These are phyloP conservation scores for Lacanobia oleracea DNA, from an alignment of 2,888 invertebrate genomes.

Conservation along the genomic window DNA sequence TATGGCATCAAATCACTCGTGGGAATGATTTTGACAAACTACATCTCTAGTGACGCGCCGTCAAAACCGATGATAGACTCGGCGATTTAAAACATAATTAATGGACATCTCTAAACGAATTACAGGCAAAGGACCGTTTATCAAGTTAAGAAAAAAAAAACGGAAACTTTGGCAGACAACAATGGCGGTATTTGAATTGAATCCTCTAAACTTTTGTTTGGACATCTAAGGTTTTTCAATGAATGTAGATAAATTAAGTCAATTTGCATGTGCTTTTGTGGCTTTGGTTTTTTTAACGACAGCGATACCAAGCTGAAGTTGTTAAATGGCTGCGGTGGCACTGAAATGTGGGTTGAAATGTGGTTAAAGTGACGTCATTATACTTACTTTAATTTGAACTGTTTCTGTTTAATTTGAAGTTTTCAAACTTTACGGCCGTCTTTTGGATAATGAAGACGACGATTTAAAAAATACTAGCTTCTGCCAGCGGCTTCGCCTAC, in stretches of 20 bases:
- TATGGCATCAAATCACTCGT: slow-evolving; percentile 73
- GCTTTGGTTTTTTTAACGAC: slow-evolving; percentile 54
- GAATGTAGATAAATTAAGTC: slow-evolving; percentile 70
- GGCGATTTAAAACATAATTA: slow-evolving; percentile 83
- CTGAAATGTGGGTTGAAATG: slow-evolving; percentile 44
- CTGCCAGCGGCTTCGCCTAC: too few relatives aligned
- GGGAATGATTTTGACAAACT: slow-evolving; percentile 83
- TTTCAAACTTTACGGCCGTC: too few relatives aligned
- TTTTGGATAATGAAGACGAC: too few relatives aligned
- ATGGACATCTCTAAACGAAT: slow-evolving; percentile 78
- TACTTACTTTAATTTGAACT: not conserved
- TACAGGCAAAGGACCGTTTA: slow-evolving; percentile 75
- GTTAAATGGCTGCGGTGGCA: slow-evolving; percentile 51
- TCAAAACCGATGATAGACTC: slow-evolving; percentile 82
- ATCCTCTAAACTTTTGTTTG: slow-evolving; percentile 79
- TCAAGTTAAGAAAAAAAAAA: slow-evolving; percentile 79
- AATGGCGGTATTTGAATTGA: slow-evolving; percentile 87
- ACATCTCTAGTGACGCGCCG: slow-evolving; percentile 79
- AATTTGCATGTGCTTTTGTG: slow-evolving; percentile 68
- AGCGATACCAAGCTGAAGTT: slow-evolving; percentile 57
- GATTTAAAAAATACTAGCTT: too few relatives aligned
- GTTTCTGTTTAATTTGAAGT: not conserved
- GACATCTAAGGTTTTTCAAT: slow-evolving; percentile 79
- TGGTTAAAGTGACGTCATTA: slow-evolving; percentile 31
- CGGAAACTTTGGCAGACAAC: slow-evolving; percentile 83